Evolutionary conservation across 2,797 vertebrate genomes (phyloP), one percentile per base, ranked within the genome.

Genomic region (Alosa sapidissima): DNA sequence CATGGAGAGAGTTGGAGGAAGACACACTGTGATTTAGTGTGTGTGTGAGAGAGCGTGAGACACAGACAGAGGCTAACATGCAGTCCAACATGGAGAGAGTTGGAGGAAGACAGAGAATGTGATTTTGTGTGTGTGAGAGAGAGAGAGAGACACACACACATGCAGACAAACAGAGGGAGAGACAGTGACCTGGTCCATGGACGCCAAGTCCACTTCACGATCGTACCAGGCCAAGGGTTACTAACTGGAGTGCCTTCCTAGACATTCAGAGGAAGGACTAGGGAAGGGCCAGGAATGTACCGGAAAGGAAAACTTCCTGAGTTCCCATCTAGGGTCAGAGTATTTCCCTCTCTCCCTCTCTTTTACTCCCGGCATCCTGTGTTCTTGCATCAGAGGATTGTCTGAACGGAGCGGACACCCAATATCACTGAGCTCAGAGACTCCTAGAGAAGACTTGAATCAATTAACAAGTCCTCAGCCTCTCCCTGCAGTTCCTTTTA

Each of bases 201-300:
- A 36, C 5, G 19, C 16, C 41, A 78, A 14, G 33, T 72, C 33
- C 3, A 8, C 72, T 45, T 4, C 9, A 78, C 16, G 19, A 78
- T 45, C 16, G 60, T 83, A 83, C 48, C 13, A 19, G 51, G 60
- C 62, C 87, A 84, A 81, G 87, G 88, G 88, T 88, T 89, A 84
- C 83, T 62, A 86, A 81, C 82, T 45, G 14, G 72, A 72, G 82
- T 49, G 87, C 85, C 85, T 81, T n/a, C 85, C 86, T 90, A 85
- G 85, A 87, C 36, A 28, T 62, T 84, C 47, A 84, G 85, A 88
- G 62, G 86, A 92, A 94, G 94, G 93, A 93, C 94, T 91, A 93
- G 93, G 91, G 94, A 91, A 92, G 86, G 93, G 93, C 85, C 86
- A 28, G 41, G 87, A 95, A 93, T 94, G 91, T 91, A 92, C 91